Evolutionary conservation across 2,888 invertebrate genomes (phyloP).

Genomic region (Macrosoma leucophasiata): DNA sequence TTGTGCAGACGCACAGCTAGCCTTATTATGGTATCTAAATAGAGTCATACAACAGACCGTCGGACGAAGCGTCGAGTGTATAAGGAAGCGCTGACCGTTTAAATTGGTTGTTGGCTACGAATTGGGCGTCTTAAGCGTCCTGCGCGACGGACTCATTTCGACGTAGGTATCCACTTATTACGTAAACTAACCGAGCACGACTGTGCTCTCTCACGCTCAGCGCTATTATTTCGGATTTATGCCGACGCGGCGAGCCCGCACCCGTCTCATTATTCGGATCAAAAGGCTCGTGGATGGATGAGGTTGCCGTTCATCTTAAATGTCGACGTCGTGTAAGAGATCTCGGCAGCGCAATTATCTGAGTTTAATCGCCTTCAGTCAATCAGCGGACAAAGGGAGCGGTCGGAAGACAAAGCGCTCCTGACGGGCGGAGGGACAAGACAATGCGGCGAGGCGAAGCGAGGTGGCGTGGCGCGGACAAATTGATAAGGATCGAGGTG

Average conservation of each 20-base stretch:
- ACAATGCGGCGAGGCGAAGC: slow-evolving; percentile 52
- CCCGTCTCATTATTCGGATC: slow-evolving; percentile 63
- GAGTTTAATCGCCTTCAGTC: slow-evolving; percentile 48
- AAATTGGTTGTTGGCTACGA: slow-evolving; percentile 36
- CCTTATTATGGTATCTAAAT: slow-evolving; percentile 33
- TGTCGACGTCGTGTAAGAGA: slow-evolving; percentile 60
- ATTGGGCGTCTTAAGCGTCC: slow-evolving; percentile 44
- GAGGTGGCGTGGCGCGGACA: slow-evolving; percentile 41
- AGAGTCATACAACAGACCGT: slow-evolving; percentile 26
- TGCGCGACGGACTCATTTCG: slow-evolving; percentile 43
- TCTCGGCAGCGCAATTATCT: slow-evolving; percentile 59
- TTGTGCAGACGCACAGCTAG: slow-evolving; percentile 31
- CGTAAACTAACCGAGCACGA: slow-evolving; percentile 62
- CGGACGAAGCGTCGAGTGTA: slow-evolving; percentile 9
- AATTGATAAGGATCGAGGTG: slow-evolving; percentile 68
- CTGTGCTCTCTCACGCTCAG: slow-evolving; percentile 62
- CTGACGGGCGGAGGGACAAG: slow-evolving; percentile 52
- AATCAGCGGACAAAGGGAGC: slow-evolving; percentile 55
- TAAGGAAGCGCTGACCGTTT: slow-evolving; percentile 7
- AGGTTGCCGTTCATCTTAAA: slow-evolving; percentile 53
- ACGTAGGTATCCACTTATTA: slow-evolving; percentile 53
- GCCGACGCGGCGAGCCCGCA: slow-evolving; percentile 52
- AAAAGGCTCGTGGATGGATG: slow-evolving; percentile 47
- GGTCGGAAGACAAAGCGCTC: slow-evolving; percentile 45
- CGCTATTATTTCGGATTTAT: slow-evolving; percentile 63